Evolutionary conservation across 2,113 vertebrate genomes (phyloP).

Genomic region (Dascyllus trimaculatus): DNA sequence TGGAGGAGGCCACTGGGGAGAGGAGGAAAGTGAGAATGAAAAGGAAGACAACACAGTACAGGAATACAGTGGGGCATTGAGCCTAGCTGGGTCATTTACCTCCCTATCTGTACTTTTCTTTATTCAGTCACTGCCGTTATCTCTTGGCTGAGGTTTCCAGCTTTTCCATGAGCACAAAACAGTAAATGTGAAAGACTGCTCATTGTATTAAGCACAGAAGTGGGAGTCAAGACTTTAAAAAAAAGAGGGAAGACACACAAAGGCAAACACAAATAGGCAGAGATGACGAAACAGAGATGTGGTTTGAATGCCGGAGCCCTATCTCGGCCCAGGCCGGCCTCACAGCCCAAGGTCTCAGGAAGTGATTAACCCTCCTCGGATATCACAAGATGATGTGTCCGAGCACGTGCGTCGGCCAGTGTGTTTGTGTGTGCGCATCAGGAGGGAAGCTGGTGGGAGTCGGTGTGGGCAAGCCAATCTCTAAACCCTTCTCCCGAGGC

Average conservation of each 20-base stretch:
- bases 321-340: slow-evolving; percentile 21
- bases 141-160: slow-evolving; percentile 33
- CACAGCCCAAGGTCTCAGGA: slow-evolving; percentile 69
- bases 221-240: slow-evolving; percentile 5
- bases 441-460: slow-evolving; percentile 58
- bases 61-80: slow-evolving; percentile 65
- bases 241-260: slow-evolving; percentile 33
- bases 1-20: slow-evolving; percentile 64
- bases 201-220: slow-evolving; percentile 35
- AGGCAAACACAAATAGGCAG: slow-evolving; percentile 41
- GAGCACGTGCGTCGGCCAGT: slow-evolving; percentile 2
- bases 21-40: slow-evolving; percentile 44
- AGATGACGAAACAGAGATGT: slow-evolving; percentile 47
- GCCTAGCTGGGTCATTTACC: slow-evolving; percentile 53
- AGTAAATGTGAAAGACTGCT: slow-evolving; percentile 14
- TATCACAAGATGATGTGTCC: slow-evolving; percentile 51
- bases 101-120: slow-evolving; percentile 43
- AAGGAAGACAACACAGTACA: slow-evolving; percentile 52
- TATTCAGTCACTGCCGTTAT: slow-evolving; percentile 37
- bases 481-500: slow-evolving; percentile 68
- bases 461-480: slow-evolving; percentile 67
- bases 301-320: slow-evolving; percentile 24
- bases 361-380: slow-evolving; percentile 77
- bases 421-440: slow-evolving; percentile 28
- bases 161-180: slow-evolving; percentile 10